phyloP scores from a whole-genome alignment of 64 coral and sea anemone genomes.

The Porites lutea region DNA sequence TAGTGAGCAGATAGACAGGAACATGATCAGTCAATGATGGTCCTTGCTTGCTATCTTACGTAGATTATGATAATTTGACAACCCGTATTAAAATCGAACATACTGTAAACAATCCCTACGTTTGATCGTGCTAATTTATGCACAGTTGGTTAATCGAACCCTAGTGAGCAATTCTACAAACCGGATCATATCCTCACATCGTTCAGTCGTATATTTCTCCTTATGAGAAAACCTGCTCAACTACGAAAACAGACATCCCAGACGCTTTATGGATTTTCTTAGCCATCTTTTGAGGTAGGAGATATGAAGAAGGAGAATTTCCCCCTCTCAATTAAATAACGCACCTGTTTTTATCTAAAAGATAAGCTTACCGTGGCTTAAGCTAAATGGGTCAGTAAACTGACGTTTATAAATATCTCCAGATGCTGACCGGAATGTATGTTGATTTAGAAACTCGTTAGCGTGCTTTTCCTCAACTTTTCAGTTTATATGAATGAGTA shows the following conservation, averaged over 20 bases:
- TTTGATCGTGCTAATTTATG: constrained; percentile 1
- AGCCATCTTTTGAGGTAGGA: constrained; percentile 20
- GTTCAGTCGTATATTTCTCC: too few relatives aligned
- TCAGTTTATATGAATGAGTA: too few relatives aligned
- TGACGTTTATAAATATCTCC: too few relatives aligned
- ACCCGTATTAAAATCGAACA: background rate
- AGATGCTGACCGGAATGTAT: too few relatives aligned
- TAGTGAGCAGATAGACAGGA: too few relatives aligned
- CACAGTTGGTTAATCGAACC: background rate
- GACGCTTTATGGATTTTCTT: background rate
- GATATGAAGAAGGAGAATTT: background rate
- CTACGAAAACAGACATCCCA: too few relatives aligned
- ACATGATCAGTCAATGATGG: too few relatives aligned
- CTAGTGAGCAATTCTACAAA: background rate
- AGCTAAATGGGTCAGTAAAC: too few relatives aligned
- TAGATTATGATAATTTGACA: constrained; percentile 1
- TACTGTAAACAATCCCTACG: background rate
- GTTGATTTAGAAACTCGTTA: too few relatives aligned
- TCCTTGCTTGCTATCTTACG: background rate
- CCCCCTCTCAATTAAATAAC: background rate
- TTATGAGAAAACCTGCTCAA: too few relatives aligned
- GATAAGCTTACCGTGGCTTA: background rate
- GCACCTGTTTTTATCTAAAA: background rate
- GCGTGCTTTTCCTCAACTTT: too few relatives aligned
- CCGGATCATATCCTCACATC: too few relatives aligned